Base-by-base conservation (phyloP, 2,888 invertebrate species). In the Celastrina argiolus region DNA sequence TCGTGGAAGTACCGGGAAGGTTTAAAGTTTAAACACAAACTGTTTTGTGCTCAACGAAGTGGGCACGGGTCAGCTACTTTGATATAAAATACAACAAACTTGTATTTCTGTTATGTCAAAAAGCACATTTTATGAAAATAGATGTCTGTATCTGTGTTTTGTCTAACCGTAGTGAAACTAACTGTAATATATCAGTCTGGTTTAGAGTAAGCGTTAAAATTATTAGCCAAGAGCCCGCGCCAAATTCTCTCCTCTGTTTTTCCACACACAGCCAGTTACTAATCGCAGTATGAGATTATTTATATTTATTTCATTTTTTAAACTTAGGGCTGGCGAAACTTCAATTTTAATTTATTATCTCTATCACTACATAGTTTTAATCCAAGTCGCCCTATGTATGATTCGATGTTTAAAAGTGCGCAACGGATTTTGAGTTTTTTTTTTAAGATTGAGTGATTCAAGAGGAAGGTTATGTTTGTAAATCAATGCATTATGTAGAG, bases 221-320 rank as follows among this genome's bases (percentile, higher is more conserved):
- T 63, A 63, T 63, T 63, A 63, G 63, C 28, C 63, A 8, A 28
- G 22, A 12, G 28, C 42, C 42, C 63, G 63, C 63, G 63, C 63
- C 63, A 63, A 63, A 22, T 63, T 42, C 63, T 22, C 63, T 63
- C 45, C 41, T 63, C 63, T 63, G 63, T 63, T 63, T 63, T 63
- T 63, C 63, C 41, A 42, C 63, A 16, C 59, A 63, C 39, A 18
- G 63, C 63, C 63, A 63, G 63, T 28, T 63, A 63, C 63, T 63
- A 63, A 63, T 63, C 63, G 63, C 63, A 26, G 12, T 45, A 45
- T 63, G 63, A 63, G 63, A 63, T 63, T 63, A 63, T 63, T 63
- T 63, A 63, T 63, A 63, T 63, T 45, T 63, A 63, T 63, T 63
- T 63, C 45, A 63, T 63, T 63, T 63, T 61, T 42, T 39, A 61